Conservation (phyloP, 2,888 invertebrate species). For the Sarcophaga carnaria region DNA sequence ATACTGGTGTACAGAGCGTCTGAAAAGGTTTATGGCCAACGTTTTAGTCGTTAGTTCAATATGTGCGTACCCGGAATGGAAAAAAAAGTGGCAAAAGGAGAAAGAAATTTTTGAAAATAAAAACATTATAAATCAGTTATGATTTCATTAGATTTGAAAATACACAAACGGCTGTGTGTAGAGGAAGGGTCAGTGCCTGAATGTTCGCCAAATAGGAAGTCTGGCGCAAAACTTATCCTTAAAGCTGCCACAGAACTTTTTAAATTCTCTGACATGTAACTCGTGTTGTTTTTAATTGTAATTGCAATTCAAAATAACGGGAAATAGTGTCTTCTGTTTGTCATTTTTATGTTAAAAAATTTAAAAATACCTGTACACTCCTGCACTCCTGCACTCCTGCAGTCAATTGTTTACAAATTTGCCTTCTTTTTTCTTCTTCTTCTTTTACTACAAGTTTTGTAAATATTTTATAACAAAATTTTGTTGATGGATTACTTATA, state of each 20-base stretch:
- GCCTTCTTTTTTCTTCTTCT: too few relatives aligned
- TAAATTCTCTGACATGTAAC: neutral
- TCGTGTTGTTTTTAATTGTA: neutral
- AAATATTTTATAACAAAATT: neutral
- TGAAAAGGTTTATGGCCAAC: neutral
- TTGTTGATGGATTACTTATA: neutral
- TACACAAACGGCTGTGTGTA: neutral
- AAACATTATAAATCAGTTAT: conserved; percentile 74
- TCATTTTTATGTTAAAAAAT: too few relatives aligned
- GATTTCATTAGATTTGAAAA: conserved; percentile 77
- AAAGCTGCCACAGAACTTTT: neutral
- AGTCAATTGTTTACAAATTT: too few relatives aligned
- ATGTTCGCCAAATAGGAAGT: neutral
- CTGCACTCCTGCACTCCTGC: too few relatives aligned
- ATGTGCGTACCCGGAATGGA: conserved; percentile 71
- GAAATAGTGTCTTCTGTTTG: too few relatives aligned
- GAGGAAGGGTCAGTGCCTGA: neutral
- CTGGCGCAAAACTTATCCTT: neutral
- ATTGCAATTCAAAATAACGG: neutral
- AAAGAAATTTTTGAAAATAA: conserved; percentile 29
- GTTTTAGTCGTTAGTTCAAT: conserved; percentile 77
- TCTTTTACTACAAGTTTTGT: neutral
- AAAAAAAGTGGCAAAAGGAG: conserved; percentile 16
- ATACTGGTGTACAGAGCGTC: neutral
- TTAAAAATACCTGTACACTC: too few relatives aligned